Evolutionary conservation across 2,113 vertebrate species (phyloP), one percentile per base, ranked within the genome.

Genomic region (Conger conger): DNA sequence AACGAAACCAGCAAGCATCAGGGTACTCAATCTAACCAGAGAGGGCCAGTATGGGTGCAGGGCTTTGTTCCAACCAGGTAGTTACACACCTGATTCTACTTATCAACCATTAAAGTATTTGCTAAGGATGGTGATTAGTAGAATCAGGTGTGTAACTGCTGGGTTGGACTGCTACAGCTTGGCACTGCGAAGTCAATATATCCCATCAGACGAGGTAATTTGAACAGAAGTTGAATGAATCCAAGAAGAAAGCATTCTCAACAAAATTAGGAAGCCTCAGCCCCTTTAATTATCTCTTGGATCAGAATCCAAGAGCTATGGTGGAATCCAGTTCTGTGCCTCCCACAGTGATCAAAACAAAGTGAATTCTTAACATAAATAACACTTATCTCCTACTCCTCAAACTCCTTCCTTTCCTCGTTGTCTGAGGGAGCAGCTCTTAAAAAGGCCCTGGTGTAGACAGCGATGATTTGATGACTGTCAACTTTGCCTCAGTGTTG

Each of bases 301-400:
- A 73, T 13, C 68, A 73, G n/a, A 73, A 73, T 73, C 68, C 68
- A 73, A 73, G 68, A 33, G 68, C 68, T 33, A 33, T 73, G n/a
- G 68, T 73, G 68, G n/a, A 30, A 73, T 73, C 27, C n/a, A 30
- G 68, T 73, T 73, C 68, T 73, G 13, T 73, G 68, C 68, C 68
- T 73, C 68, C 68, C 68, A 73, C 68, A 73, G 68, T 30, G 68
- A 73, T n/a, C 68, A 73, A 73, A 73, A 73, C 68, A 73, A 73
- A 73, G n/a, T 33, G n/a, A 33, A 73, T 73, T 73, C 68, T 33
- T 73, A 73, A 9, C 68, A 33, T 73, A 73, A 73, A 73, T 30
- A 73, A 33, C 68, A 73, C 68, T 73, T 73, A 73, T 73, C 68
- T 73, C 68, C 68, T 73, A 9, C 68, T 73, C n/a, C 68, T 73